Base-by-base conservation (phyloP, 2,888 invertebrate species). In the Eurois occulta region DNA sequence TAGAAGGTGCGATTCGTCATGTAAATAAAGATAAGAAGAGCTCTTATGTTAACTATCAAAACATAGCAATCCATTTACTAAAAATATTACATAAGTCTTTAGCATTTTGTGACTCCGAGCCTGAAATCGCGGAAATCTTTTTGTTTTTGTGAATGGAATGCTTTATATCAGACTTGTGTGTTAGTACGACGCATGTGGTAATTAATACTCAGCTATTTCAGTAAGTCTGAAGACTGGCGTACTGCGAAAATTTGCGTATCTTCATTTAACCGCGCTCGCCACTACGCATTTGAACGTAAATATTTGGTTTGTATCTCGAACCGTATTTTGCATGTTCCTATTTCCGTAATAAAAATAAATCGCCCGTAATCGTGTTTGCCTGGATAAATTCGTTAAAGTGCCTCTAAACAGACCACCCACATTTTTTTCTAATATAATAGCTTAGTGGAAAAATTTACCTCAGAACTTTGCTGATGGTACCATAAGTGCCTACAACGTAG, bases 241-340 rank as follows among this genome's bases (percentile, higher is more conserved):
- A 80, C 55, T 67, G 55, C 65, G 43, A 78, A 77, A 76, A 72
- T 70, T 72, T 81, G 70, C 70, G 76, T 75, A 84, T 76, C 67
- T 85, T 79, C 60, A 69, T 86, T 76, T 79, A 72, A 75, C 70
- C 52, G 67, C 81, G 65, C 75, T 67, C 58, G 72, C 83, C 78
- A 79, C 73, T 85, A 88, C 85, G 78, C 81, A 80, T 78, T 69
- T 66, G 35, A 81, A 83, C 73, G 82, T 86, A 89, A 90, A 91
- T 87, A 88, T 87, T 86, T 84, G 69, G 74, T 77, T 78, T 76
- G 86, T 78, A 83, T 84, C 84, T 84, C 74, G 68, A 60, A 60
- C 68, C 77, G 81, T 81, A 81, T 80, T 81, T 85, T 77, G 78
- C 80, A 81, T 62, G 79, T 64, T 75, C 66, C 78, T 86, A 87